Evolutionary conservation across 2,113 vertebrate genomes (phyloP).

Genomic region (Enhydra lutris): DNA sequence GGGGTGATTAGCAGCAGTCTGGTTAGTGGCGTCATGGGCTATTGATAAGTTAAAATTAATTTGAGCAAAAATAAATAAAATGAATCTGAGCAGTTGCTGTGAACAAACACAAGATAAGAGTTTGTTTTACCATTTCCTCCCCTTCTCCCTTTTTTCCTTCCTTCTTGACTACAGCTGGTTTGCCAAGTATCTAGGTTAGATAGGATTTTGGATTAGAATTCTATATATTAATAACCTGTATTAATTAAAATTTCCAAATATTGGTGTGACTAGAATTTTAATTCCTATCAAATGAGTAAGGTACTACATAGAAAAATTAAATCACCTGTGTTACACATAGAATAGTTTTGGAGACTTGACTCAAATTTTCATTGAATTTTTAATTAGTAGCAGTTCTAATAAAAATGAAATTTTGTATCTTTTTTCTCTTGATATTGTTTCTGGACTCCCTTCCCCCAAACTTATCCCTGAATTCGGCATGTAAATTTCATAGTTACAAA

Average conservation of each 20-base stretch:
- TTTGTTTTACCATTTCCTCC: background rate
- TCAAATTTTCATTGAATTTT: background rate
- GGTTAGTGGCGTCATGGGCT: background rate
- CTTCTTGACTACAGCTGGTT: background rate
- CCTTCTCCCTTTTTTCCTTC: background rate
- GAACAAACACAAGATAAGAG: background rate
- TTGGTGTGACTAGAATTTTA: background rate
- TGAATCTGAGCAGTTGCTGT: background rate
- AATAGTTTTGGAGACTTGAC: background rate
- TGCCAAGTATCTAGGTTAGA: constrained; percentile 1
- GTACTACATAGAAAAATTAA: background rate
- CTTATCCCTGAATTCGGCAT: background rate
- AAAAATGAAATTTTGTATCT: background rate
- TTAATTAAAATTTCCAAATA: constrained; percentile 9
- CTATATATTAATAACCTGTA: background rate
- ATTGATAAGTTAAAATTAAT: background rate
- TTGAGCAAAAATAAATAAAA: background rate
- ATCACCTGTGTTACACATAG: background rate
- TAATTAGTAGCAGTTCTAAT: background rate
- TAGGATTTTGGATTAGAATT: constrained; percentile 8
- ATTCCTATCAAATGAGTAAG: constrained; percentile 40
- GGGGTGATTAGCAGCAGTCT: background rate
- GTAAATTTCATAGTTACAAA: background rate
- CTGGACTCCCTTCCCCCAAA: background rate
- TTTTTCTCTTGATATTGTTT: background rate